Evolutionary conservation across 2,888 invertebrate genomes (phyloP).

Genomic region (Proisotoma minuta): DNA sequence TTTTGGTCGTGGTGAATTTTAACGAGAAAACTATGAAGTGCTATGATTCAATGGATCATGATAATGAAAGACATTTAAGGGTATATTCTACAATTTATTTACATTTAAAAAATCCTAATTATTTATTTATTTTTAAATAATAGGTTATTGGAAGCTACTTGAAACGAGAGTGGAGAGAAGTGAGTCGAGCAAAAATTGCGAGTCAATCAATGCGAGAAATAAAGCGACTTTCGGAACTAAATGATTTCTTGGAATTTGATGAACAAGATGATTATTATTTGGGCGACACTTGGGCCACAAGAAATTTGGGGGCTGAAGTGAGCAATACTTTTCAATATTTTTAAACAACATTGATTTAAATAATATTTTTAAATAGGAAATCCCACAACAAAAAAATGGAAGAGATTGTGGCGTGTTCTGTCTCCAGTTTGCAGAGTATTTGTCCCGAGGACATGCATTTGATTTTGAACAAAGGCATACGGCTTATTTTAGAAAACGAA

Average conservation of each 20-base stretch:
- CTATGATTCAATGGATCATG: conserved; percentile 87
- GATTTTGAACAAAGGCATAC: conserved; percentile 85
- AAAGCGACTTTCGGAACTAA: not conserved
- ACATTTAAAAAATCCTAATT: not conserved
- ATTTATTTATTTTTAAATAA: not conserved
- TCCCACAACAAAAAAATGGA: conserved; percentile 93
- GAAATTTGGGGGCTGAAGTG: not conserved
- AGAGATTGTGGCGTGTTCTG: conserved; percentile 97
- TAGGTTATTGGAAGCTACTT: not conserved
- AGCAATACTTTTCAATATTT: not conserved
- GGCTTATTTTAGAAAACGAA: conserved; percentile 86
- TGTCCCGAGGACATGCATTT: conserved; percentile 67
- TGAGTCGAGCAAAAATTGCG: not conserved
- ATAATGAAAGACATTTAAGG: conserved; percentile 64
- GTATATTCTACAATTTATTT: conserved; percentile 7
- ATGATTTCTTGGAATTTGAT: not conserved
- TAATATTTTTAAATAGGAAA: conserved; percentile 58
- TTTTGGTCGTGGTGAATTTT: conserved; percentile 82
- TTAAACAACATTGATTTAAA: not conserved
- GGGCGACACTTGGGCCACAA: not conserved
- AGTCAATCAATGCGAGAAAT: too few species aligned
- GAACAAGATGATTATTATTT: not conserved
- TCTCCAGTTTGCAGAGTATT: conserved; percentile 92
- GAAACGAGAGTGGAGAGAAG: not conserved
- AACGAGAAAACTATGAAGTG: conserved; percentile 67